These are phyloP conservation scores for Erythrolamprus reginae DNA, from an alignment of 2,113 vertebrate species.

Conservation along the genomic window DNA sequence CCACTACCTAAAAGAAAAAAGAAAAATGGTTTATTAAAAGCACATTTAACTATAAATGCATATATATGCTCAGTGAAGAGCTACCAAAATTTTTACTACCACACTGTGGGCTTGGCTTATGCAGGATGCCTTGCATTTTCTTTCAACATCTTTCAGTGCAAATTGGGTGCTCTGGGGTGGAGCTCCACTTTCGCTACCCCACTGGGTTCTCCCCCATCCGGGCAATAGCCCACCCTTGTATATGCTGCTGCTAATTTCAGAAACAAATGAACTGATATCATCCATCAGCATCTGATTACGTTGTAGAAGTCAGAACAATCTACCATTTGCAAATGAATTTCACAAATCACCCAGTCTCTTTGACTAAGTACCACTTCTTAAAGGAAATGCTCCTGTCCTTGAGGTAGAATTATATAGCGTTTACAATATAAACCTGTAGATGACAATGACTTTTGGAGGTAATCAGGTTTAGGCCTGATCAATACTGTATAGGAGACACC, in stretches of 20 bases:
- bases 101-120: too few relatives aligned
- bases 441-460: neutral
- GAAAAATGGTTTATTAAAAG: constrained; percentile 6
- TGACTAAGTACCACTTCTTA: neutral
- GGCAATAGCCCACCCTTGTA: too few relatives aligned
- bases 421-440: neutral
- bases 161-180: too few relatives aligned
- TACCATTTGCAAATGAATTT: neutral
- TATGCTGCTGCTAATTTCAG: neutral
- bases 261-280: neutral
- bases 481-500: neutral
- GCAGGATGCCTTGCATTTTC: too few relatives aligned
- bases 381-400: neutral
- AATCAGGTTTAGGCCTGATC: neutral
- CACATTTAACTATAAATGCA: neutral
- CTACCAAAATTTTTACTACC: too few relatives aligned
- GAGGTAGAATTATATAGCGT: neutral
- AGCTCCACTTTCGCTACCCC: too few relatives aligned
- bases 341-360: neutral
- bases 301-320: neutral
- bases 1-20: constrained; percentile 75
- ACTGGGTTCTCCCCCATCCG: too few relatives aligned
- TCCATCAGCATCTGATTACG: neutral
- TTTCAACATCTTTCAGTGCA: too few relatives aligned
- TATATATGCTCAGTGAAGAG: too few relatives aligned